Conservation (phyloP, 1,140 invertebrate genomes). For the Capitella teleta region DNA sequence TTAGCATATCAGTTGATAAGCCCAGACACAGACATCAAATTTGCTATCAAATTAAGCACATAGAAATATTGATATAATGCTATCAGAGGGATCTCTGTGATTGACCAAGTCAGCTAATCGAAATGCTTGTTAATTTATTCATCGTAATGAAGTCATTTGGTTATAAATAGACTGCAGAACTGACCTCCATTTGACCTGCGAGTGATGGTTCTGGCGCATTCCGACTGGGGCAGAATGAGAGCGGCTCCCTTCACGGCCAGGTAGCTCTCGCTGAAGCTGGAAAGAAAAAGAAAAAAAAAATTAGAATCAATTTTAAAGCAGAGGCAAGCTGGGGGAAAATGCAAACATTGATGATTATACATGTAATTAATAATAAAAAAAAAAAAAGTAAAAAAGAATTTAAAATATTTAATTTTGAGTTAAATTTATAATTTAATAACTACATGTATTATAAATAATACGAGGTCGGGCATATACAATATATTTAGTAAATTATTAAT, state of each 20-base stretch:
- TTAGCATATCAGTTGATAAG: not conserved
- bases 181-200: slow-evolving; percentile 20
- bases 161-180: not conserved
- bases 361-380: too few relatives aligned
- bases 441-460: too few relatives aligned
- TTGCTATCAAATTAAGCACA: not conserved
- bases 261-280: slow-evolving; percentile 84
- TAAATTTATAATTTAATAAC: too few relatives aligned
- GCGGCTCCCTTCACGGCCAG: slow-evolving; percentile 88
- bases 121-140: not conserved
- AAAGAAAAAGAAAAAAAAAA: too few relatives aligned
- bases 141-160: not conserved
- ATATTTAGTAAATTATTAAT: too few relatives aligned
- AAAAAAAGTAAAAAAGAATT: too few relatives aligned
- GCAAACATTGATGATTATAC: too few relatives aligned
- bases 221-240: slow-evolving; percentile 65
- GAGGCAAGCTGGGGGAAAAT: too few relatives aligned
- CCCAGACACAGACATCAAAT: not conserved
- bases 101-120: not conserved
- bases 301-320: too few relatives aligned
- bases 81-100: not conserved
- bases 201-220: slow-evolving; percentile 34
- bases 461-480: too few relatives aligned
- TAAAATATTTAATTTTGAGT: too few relatives aligned
- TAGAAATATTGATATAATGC: not conserved